Evolutionary conservation across 2,888 invertebrate genomes (phyloP), one percentile per base, ranked within the genome.

Genomic region (Cataglyphis albicans): DNA sequence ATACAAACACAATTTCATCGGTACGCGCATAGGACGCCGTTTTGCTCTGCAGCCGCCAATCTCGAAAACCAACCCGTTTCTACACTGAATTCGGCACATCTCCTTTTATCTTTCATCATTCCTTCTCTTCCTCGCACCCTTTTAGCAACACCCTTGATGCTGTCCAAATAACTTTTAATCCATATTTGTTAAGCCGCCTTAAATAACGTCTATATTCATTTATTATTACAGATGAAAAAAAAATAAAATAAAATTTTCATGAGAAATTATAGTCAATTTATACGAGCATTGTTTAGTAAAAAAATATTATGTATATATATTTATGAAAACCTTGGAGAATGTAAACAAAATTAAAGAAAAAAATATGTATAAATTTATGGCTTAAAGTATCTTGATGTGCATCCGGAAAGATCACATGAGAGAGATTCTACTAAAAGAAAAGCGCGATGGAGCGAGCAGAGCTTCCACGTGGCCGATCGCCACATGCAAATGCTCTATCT

Each of bases 181-280:
- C 93, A 93, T 93, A 93, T 94, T 94, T 93, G 94, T 94, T 93
- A 94, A 94, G 93, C 92, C 93, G 91, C 89, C 91, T 91, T 92
- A 92, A 93, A 92, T 92, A 93, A 90, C 90, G 91, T 91, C 92
- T 91, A 90, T 91, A 91, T 90, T 91, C 90, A 92, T 93, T 93
- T 93, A 93, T 92, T 93, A 93, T 91, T 89, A 86, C 82, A 29
- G 12, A 35, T 25, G n/a, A 35, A 3, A 59, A 44, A n/a, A 52
- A n/a, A n/a, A 68, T 10, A 18, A 32, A 32, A 25, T 9, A 59
- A 5, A 67, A 29, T 29, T 12, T 59, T 57, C 29, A n/a, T 25
- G 4, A 55, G 5, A 21, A 41, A 38, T 76, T 55, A 65, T 55
- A 65, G 29, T 29, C 5, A 18, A 18, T 65, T 41, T 25, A 64